phyloP scores from a whole-genome alignment of 2,113 vertebrate genomes.

The Hippocampus mohnikei region DNA sequence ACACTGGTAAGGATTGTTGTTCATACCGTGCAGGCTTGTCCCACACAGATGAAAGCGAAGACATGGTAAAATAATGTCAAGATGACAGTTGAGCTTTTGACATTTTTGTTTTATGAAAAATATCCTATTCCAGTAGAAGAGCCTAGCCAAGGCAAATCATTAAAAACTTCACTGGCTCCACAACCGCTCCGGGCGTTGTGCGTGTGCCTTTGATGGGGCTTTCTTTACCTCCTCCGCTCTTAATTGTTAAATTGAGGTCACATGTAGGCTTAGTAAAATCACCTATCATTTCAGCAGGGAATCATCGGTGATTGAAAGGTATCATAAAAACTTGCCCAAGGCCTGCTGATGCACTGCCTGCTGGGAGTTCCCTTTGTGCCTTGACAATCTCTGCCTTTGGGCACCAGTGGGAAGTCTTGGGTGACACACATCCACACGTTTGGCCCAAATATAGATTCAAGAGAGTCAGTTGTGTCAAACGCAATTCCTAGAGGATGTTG shows the following conservation, averaged over 20 bases:
- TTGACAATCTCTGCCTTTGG: slow-evolving; percentile 60
- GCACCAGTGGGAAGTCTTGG: slow-evolving; percentile 55
- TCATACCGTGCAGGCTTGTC: background rate
- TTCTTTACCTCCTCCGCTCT: slow-evolving; percentile 59
- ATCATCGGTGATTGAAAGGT: slow-evolving; percentile 73
- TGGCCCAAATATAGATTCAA: slow-evolving; percentile 73
- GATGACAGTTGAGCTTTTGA: background rate
- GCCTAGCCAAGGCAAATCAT: slow-evolving; percentile 30
- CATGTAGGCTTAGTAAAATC: slow-evolving; percentile 71
- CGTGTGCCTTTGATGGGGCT: slow-evolving; percentile 33
- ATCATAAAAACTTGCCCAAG: slow-evolving; percentile 69
- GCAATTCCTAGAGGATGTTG: slow-evolving; percentile 69
- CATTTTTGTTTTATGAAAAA: background rate
- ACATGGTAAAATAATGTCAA: background rate
- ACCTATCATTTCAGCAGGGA: slow-evolving; percentile 74
- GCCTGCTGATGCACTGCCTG: slow-evolving; percentile 49
- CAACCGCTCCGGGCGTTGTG: slow-evolving; percentile 5
- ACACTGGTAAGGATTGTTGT: too few relatives aligned
- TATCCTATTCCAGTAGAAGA: background rate
- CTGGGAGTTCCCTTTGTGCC: slow-evolving; percentile 63
- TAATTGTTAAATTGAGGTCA: slow-evolving; percentile 78
- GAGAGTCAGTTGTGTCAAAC: slow-evolving; percentile 66
- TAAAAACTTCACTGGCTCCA: slow-evolving; percentile 3
- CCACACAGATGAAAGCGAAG: background rate
- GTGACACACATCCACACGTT: slow-evolving; percentile 67